Base-by-base conservation (phyloP, 2,888 invertebrate species). In the Caenorhabditis drosophilae region DNA sequence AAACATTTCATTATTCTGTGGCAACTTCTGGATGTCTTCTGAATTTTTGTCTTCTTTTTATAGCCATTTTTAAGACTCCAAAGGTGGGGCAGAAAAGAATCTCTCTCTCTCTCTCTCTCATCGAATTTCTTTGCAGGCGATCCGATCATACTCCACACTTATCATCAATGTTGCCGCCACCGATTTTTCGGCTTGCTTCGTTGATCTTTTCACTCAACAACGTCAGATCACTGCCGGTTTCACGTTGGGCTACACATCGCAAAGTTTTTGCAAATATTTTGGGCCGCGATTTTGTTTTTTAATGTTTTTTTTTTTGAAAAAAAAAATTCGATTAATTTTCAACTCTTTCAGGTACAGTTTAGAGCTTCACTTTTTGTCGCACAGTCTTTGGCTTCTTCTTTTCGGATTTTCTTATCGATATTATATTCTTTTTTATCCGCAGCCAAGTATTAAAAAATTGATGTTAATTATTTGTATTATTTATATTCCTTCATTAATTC, bases 121-220 rank as follows among this genome's bases (percentile, higher is more conserved):
- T 3, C 4, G 16, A n/a, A 6, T 16, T 35, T 35, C n/a, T n/a
- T n/a, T n/a, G n/a, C 36, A 61, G 63, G 55, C 66, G 2, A 61
- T 70, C 22, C 58, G 57, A 11, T 55, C 66, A 22, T 70, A 70
- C 34, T 54, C 66, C 22, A 54, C 62, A 2, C 52, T 70, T 15
- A 48, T 70, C 20, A 51, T 70, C 27, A 70, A 70, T 48, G 64
- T 70, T 23, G 66, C 70, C 12, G 23, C 62, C 11, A 70, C 70
- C 16, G 70, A 70, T 45, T 59, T 70, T 34, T 46, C 56, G 3
- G 56, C 59, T 2, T 70, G 70, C 20, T 56, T 70, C 45, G 50
- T 62, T 15, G 70, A 70, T 34, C 42, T 70, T 35, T 70, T 70
- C 51, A 66, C 59, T 18, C 70, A 70, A 40, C 64, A 58, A 49